Conservation (phyloP, 2,888 invertebrate species). For the Acleris cristana region DNA sequence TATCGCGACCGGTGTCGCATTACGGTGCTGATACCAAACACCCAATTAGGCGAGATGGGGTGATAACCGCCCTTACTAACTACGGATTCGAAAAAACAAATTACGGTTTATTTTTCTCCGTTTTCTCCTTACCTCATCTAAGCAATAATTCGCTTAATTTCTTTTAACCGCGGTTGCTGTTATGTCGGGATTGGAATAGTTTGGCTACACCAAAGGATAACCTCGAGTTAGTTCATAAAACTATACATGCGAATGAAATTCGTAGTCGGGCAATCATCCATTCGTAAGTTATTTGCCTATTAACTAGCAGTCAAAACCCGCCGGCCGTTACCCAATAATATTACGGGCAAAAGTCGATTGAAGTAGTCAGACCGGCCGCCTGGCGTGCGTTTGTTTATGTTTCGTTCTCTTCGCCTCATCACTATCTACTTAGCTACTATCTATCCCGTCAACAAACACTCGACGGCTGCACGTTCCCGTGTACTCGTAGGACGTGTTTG, state of each 20-base stretch:
- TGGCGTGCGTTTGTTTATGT: conserved; percentile 55
- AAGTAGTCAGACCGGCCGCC: conserved; percentile 43
- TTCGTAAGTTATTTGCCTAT: no score
- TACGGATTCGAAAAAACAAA: not conserved
- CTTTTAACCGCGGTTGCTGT: not conserved
- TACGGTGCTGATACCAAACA: conserved; percentile 25
- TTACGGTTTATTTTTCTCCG: no score
- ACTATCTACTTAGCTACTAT: conserved; percentile 54
- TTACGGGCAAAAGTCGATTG: conserved; percentile 27
- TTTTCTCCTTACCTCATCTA: not conserved
- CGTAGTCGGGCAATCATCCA: no score
- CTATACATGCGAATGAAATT: no score
- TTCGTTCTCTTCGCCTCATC: conserved; percentile 50
- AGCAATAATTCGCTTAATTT: not conserved
- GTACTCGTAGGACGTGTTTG: conserved; percentile 3
- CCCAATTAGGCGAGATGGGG: conserved; percentile 28
- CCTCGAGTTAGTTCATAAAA: no score
- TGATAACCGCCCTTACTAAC: conserved; percentile 14
- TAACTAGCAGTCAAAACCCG: no score
- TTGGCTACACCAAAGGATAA: no score
- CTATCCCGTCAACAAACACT: conserved; percentile 65
- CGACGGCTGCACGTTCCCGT: conserved; percentile 16
- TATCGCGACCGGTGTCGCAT: conserved; percentile 3
- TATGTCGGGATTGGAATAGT: no score
- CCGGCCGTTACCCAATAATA: not conserved